Conservation (phyloP, 2,888 invertebrate species). For the Melanchra persicariae region DNA sequence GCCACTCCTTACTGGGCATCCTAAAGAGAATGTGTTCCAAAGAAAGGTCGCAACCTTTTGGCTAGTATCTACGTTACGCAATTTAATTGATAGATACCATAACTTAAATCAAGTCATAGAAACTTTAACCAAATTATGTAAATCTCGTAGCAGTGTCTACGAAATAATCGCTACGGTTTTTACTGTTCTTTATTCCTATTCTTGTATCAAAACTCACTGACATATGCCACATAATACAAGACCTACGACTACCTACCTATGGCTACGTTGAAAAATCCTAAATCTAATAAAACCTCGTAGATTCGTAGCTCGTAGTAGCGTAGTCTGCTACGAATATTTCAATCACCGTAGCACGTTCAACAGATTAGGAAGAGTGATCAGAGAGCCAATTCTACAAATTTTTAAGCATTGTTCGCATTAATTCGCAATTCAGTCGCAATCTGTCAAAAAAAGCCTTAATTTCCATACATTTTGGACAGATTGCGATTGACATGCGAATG, state of each 20-base stretch:
- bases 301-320: conserved; percentile 43
- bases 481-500: no score
- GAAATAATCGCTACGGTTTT: not conserved
- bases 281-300: conserved; percentile 7
- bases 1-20: not conserved
- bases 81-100: not conserved
- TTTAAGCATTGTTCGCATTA: no score
- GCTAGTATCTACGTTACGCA: not conserved
- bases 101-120: not conserved
- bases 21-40: not conserved
- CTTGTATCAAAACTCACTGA: not conserved
- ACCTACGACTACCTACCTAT: not conserved
- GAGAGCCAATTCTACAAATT: no score
- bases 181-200: no score
- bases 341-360: conserved; percentile 31
- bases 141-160: conserved; percentile 11
- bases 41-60: conserved; percentile 6
- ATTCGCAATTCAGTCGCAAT: no score
- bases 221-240: not conserved
- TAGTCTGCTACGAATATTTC: conserved; percentile 32
- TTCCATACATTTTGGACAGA: no score
- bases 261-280: not conserved
- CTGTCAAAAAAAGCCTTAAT: no score
- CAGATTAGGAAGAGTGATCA: not conserved
- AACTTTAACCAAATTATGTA: not conserved